phyloP scores from a whole-genome alignment of 53 echinoderm and acorn worm genomes.

The Antedon mediterranea region DNA sequence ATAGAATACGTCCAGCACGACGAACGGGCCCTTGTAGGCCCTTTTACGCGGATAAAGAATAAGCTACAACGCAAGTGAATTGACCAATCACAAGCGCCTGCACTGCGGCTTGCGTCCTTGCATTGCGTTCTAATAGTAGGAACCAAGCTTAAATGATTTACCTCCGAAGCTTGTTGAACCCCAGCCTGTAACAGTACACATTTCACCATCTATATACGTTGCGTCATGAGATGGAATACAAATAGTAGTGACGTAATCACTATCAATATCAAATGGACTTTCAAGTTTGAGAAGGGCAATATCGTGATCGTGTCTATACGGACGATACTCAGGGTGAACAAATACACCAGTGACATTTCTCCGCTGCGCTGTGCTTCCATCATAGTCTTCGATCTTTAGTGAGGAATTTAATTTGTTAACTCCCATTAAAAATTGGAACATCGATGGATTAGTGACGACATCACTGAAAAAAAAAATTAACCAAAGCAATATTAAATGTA shows the following conservation, averaged over 20 bases:
- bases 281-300: slow-evolving; percentile 21
- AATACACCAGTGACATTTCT: slow-evolving; percentile 15
- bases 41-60: too few species aligned
- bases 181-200: slow-evolving; percentile 36
- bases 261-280: not conserved
- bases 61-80: too few species aligned
- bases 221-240: slow-evolving; percentile 14
- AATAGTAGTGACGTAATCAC: slow-evolving; percentile 20
- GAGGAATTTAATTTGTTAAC: too few species aligned
- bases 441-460: slow-evolving; percentile 28
- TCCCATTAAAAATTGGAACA: slow-evolving; percentile 38
- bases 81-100: too few species aligned
- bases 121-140: too few species aligned
- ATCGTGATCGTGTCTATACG: slow-evolving; percentile 15
- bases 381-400: slow-evolving; percentile 10
- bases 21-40: too few species aligned
- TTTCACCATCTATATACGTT: slow-evolving; percentile 3
- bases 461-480: slow-evolving; percentile 6
- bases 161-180: slow-evolving; percentile 24
- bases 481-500: too few species aligned
- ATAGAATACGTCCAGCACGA: too few species aligned
- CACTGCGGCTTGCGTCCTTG: too few species aligned
- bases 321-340: slow-evolving; percentile 36
- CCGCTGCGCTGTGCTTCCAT: slow-evolving; percentile 2
- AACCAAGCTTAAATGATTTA: not conserved